A percentile compares a stretch with the other conserved stretches of the same genome.
Evolutionary conservation across 1,140 invertebrate species (phyloP).

Genomic region (Orchestia grillus): DNA sequence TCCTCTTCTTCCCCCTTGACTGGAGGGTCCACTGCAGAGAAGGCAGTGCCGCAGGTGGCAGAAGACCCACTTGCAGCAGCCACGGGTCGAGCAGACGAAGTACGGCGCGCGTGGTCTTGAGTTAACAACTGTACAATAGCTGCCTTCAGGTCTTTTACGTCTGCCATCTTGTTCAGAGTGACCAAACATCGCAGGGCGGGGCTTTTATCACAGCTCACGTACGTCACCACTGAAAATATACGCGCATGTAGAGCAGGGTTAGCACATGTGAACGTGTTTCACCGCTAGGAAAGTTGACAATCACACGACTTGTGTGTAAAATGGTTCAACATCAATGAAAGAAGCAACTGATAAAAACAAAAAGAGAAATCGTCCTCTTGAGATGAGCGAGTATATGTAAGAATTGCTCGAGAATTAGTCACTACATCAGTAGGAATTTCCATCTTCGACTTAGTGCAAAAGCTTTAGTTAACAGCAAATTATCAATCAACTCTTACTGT

Average conservation of each 20-base stretch:
- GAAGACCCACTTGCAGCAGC: background rate
- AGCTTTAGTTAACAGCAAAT: too few species aligned
- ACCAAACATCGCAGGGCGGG: constrained; percentile 75
- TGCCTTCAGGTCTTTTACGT: constrained; percentile 75
- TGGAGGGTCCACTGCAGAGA: background rate
- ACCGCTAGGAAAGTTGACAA: background rate
- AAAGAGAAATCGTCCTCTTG: too few species aligned
- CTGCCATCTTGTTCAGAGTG: constrained; percentile 78
- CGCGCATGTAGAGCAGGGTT: background rate
- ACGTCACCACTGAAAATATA: constrained; percentile 62
- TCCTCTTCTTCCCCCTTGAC: background rate
- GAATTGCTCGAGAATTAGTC: too few species aligned
- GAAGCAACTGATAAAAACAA: too few species aligned
- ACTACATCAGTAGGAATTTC: too few species aligned
- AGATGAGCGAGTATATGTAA: too few species aligned
- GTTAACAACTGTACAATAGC: constrained; percentile 61
- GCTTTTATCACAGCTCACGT: constrained; percentile 60
- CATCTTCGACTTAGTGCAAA: too few species aligned
- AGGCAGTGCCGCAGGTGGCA: background rate
- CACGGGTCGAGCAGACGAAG: background rate
- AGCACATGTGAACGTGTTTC: background rate
- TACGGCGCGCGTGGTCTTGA: constrained; percentile 70
- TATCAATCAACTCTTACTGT: too few species aligned
- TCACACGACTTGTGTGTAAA: too few species aligned
- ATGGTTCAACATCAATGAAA: too few species aligned